Base-by-base conservation (phyloP, 2,888 invertebrate species). In the Heliothis peltigera region DNA sequence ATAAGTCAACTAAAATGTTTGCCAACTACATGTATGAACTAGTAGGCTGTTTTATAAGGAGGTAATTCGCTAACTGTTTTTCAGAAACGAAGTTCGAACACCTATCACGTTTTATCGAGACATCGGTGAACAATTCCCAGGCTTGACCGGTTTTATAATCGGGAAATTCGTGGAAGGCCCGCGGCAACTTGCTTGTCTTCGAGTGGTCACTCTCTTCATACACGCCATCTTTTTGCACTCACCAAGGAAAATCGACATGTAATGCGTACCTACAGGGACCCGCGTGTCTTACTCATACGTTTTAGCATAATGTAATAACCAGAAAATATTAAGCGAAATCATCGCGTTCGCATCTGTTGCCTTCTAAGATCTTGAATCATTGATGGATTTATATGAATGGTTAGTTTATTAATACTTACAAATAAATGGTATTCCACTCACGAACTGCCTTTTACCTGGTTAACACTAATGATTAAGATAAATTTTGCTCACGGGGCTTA, bases 141-240 rank as follows among this genome's bases (percentile, higher is more conserved):
- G 84, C 85, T 84, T 88, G 84, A 86, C 89, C 87, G 89, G 89
- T 91, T 91, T 84, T 83, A 80, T 87, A 87, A 89, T 88, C 87
- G 86, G 90, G 84, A 92, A 90, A 89, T 92, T 92, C 92, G 90
- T 86, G 89, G 92, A 93, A 92, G 91, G 88, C 73, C 82, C 79
- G 77, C 59, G 58, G 68, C 65, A 71, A 71, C 71, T 71, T 77
- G 79, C 72, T 73, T 63, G 65, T 70, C 65, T 64, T 58, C 54
- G 48, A 68, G 43, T 64, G 64, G 64, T 61, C 70, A 68, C 64
- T 68, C 70, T 75, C 70, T 71, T 59, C 48, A 55, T 51, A 63
- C 54, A 58, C 62, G 54, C 65, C 61, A 73, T 77, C 70, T 81
- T 79, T 79, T 70, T 67, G 61, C 42, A 32, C 56, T 10, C 35